phyloP scores from a whole-genome alignment of 2,888 invertebrate species.

The Eilema caniola region DNA sequence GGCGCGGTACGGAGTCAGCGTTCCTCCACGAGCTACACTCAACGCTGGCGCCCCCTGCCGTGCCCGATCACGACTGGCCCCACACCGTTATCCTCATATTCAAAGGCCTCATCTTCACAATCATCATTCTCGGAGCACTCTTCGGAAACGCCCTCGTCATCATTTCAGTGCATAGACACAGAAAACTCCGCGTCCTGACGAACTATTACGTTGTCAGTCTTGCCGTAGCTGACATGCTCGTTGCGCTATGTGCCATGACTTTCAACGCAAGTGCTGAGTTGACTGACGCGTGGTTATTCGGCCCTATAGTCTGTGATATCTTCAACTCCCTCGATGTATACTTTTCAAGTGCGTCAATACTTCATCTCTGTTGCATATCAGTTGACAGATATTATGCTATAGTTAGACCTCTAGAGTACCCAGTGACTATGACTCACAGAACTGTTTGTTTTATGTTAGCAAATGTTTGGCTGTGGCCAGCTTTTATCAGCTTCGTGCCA shows the following conservation, averaged over 20 bases:
- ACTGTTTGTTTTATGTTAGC: constrained; percentile 94
- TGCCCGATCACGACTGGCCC: constrained; percentile 77
- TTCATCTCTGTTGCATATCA: constrained; percentile 97
- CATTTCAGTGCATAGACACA: constrained; percentile 92
- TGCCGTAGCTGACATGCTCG: constrained; percentile 97
- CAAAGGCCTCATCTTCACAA: constrained; percentile 93
- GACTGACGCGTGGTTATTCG: constrained; percentile 96
- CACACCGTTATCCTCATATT: constrained; percentile 88
- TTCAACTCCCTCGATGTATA: constrained; percentile 98
- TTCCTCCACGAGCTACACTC: constrained; percentile 80
- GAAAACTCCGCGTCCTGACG: constrained; percentile 94
- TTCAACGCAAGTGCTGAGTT: constrained; percentile 96
- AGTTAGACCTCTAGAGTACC: constrained; percentile 96
- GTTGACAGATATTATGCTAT: constrained; percentile 97
- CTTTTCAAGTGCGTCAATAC: constrained; percentile 96
- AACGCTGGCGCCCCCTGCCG: constrained; percentile 83
- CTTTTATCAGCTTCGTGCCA: constrained; percentile 97
- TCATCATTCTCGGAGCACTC: constrained; percentile 95
- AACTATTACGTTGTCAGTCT: constrained; percentile 98
- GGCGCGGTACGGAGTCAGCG: constrained; percentile 85
- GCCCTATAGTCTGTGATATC: constrained; percentile 96
- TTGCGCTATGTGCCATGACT: constrained; percentile 96
- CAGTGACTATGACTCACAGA: constrained; percentile 95
- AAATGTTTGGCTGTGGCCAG: constrained; percentile 97
- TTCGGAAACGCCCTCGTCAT: constrained; percentile 97